Percentiles rank a stretch among this genome's conserved stretches.
Evolutionary conservation across 2,888 invertebrate species (phyloP).

Genomic region (Sepioteuthis lessoniana): DNA sequence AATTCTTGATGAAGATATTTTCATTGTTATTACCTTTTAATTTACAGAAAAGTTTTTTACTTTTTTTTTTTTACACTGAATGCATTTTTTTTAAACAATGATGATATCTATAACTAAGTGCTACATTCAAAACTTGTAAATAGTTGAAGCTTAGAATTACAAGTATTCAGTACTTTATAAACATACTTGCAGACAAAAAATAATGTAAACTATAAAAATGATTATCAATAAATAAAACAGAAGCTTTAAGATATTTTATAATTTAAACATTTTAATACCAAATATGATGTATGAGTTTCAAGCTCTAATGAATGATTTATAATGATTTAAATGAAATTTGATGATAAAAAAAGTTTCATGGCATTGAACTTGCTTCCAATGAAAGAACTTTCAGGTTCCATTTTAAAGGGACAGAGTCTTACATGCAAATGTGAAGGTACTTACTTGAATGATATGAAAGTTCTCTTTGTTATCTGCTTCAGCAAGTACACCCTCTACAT

Average conservation of each 20-base stretch:
- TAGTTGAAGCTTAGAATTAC: not conserved
- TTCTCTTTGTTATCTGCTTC: constrained; percentile 46
- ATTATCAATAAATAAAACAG: not conserved
- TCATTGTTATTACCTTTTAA: not conserved
- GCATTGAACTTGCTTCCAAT: constrained; percentile 15
- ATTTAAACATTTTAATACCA: not conserved
- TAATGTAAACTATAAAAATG: not conserved
- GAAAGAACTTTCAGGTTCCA: not conserved
- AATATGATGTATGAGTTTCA: not conserved
- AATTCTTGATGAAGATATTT: not conserved
- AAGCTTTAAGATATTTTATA: not conserved
- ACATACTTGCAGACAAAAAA: not conserved
- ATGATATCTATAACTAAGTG: not conserved
- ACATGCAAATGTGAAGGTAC: constrained; percentile 24
- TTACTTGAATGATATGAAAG: constrained; percentile 42
- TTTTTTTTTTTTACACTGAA: not conserved
- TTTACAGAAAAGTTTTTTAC: not conserved
- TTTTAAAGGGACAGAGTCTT: not conserved
- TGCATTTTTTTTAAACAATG: not conserved
- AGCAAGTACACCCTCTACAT: constrained; percentile 43
- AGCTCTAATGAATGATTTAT: not conserved
- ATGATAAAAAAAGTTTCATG: not conserved
- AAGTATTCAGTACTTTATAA: not conserved
- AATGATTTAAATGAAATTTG: not conserved
- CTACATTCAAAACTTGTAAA: not conserved